Conservation (phyloP, 2,797 vertebrate species). For the Mormyrus hasselquistii region DNA sequence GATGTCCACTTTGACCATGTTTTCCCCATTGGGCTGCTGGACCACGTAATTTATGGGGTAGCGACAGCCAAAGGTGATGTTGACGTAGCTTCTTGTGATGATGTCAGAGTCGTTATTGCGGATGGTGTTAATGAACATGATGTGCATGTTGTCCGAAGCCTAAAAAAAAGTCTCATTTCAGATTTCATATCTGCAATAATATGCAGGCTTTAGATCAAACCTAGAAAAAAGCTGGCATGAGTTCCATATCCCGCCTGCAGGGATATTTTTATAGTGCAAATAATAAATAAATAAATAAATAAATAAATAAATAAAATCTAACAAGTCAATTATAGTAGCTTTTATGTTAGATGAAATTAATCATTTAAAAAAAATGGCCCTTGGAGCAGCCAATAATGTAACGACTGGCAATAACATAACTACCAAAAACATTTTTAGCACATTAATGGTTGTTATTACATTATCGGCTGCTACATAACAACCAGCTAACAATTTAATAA, state of each 20-base stretch:
- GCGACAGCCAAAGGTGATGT: constrained; percentile 68
- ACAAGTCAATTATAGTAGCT: background rate
- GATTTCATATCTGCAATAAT: background rate
- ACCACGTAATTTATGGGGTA: constrained; percentile 70
- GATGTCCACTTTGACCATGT: constrained; percentile 62
- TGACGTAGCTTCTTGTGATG: constrained; percentile 67
- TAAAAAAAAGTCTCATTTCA: constrained; percentile 31
- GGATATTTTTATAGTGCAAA: background rate
- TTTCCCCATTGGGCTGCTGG: constrained; percentile 60
- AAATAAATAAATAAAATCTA: background rate
- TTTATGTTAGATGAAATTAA: background rate
- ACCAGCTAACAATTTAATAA: background rate
- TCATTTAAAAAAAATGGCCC: background rate
- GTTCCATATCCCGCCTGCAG: background rate
- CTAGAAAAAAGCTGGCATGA: background rate
- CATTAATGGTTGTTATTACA: background rate
- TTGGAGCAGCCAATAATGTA: background rate
- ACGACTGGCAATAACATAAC: background rate
- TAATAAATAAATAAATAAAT: background rate
- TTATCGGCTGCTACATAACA: background rate
- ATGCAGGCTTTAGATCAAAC: background rate
- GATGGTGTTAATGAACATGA: constrained; percentile 69
- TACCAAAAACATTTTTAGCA: background rate
- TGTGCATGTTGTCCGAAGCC: constrained; percentile 59
- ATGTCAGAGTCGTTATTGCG: constrained; percentile 62